A percentile compares a stretch with the other conserved stretches of the same genome.
These are phyloP conservation scores for Mugil cephalus DNA, from an alignment of 2,113 vertebrate genomes.

Conservation along the genomic window DNA sequence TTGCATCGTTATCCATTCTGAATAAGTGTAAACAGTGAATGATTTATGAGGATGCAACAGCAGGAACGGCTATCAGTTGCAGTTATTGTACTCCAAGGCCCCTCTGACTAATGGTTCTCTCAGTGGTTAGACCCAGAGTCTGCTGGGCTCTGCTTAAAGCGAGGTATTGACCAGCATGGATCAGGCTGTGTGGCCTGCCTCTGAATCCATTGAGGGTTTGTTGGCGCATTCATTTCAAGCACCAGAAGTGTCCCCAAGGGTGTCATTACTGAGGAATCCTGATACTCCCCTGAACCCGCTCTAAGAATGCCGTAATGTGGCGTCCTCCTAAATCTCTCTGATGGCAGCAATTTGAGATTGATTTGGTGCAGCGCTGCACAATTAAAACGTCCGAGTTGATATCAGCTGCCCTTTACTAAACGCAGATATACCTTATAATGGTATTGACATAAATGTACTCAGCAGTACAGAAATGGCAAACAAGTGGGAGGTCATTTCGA, in stretches of 20 bases:
- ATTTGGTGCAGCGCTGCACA: not conserved
- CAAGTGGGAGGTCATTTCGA: not conserved
- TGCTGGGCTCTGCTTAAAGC: constrained; percentile 61
- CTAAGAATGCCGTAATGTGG: constrained; percentile 23
- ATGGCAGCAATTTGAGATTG: not conserved
- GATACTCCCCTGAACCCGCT: constrained; percentile 22
- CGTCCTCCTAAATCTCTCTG: not conserved
- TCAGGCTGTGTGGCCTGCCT: constrained; percentile 37
- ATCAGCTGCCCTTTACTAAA: not conserved
- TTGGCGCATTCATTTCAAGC: constrained; percentile 35
- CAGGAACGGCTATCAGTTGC: constrained; percentile 67
- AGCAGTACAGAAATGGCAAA: not conserved
- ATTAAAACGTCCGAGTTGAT: not conserved
- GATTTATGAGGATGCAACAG: constrained; percentile 73
- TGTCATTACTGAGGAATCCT: constrained; percentile 39
- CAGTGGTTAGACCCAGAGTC: constrained; percentile 37
- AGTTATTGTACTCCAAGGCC: constrained; percentile 68
- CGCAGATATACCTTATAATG: not conserved
- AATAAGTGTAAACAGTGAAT: constrained; percentile 65
- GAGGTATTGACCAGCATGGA: constrained; percentile 69
- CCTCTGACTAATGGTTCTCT: constrained; percentile 62
- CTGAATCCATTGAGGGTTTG: constrained; percentile 32
- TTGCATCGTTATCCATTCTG: constrained; percentile 34
- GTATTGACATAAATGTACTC: not conserved
- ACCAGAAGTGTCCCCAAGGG: constrained; percentile 23